Evolutionary conservation across 2,888 invertebrate species (phyloP).

Genomic region (Imbricaverruca yamaguchii): DNA sequence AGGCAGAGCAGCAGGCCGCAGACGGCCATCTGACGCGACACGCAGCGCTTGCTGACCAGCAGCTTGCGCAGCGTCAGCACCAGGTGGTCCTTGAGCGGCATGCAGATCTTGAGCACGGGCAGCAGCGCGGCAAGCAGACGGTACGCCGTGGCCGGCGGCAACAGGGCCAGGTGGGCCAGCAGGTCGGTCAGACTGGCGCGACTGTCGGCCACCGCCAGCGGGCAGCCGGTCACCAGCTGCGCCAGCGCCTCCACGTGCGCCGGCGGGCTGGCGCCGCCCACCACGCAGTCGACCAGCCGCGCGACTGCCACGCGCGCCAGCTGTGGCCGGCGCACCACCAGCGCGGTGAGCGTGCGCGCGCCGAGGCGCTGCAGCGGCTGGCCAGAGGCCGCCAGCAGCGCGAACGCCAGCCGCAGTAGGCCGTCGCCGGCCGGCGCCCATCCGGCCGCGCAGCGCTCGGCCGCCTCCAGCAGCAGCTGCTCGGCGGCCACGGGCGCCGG

Average conservation of each 20-base stretch:
- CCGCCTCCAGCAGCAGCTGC: background rate
- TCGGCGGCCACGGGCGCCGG: background rate
- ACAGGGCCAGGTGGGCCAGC: conserved; percentile 28
- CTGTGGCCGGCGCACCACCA: conserved; percentile 30
- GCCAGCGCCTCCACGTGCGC: conserved; percentile 28
- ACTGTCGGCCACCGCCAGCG: conserved; percentile 30
- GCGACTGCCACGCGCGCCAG: conserved; percentile 30
- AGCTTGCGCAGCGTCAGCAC: conserved; percentile 30
- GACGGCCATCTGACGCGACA: conserved; percentile 30
- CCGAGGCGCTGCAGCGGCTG: background rate
- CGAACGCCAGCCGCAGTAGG: background rate
- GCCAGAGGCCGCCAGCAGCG: background rate
- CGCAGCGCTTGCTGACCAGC: conserved; percentile 30
- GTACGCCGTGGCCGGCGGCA: conserved; percentile 22
- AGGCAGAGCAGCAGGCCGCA: conserved; percentile 31
- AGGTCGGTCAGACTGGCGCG: conserved; percentile 29
- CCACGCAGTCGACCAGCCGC: conserved; percentile 28
- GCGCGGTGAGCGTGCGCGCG: conserved; percentile 27
- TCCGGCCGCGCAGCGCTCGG: background rate
- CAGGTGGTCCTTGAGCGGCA: conserved; percentile 31
- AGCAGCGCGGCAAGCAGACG: conserved; percentile 28
- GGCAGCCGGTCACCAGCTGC: conserved; percentile 29
- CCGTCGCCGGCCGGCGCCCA: conserved; percentile 15
- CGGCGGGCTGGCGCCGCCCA: conserved; percentile 27
- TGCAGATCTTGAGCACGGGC: conserved; percentile 30